Percentiles rank a stretch among this genome's conserved stretches.
Evolutionary conservation across 1,140 invertebrate species (phyloP).

Genomic region (Steinernema khuongi): DNA sequence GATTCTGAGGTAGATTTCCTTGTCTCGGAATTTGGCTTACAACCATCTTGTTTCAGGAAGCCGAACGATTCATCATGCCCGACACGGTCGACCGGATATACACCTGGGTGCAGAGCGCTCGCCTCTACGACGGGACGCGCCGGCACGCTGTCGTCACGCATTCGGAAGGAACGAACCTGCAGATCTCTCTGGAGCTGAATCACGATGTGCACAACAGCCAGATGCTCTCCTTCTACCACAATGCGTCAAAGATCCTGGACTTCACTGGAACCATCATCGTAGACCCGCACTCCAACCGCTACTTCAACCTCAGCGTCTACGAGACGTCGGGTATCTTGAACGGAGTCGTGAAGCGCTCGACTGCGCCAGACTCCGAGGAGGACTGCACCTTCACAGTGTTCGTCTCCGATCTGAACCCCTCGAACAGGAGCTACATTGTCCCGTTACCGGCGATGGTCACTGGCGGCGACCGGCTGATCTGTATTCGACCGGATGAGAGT

Average conservation of each 20-base stretch:
- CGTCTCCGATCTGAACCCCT: slow-evolving; percentile 27
- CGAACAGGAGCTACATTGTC: slow-evolving; percentile 34
- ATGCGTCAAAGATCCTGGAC: slow-evolving; percentile 27
- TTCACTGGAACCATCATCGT: slow-evolving; percentile 37
- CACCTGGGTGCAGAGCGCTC: slow-evolving; percentile 41
- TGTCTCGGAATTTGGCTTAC: neutral
- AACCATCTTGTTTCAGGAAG: slow-evolving; percentile 21
- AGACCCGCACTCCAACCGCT: slow-evolving; percentile 29
- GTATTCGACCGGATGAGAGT: slow-evolving; percentile 34
- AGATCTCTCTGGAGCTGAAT: slow-evolving; percentile 26
- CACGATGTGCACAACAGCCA: neutral
- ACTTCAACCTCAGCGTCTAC: slow-evolving; percentile 35
- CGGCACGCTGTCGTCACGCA: slow-evolving; percentile 36
- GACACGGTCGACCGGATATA: slow-evolving; percentile 22
- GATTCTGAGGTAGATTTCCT: slow-evolving; percentile 15
- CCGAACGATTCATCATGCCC: slow-evolving; percentile 24
- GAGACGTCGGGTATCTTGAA: slow-evolving; percentile 37
- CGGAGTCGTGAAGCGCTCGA: slow-evolving; percentile 34
- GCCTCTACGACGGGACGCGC: slow-evolving; percentile 26
- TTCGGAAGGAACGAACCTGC: slow-evolving; percentile 34
- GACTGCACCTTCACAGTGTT: slow-evolving; percentile 30
- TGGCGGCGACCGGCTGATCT: slow-evolving; percentile 29
- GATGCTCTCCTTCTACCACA: slow-evolving; percentile 30
- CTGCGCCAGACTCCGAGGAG: slow-evolving; percentile 23
- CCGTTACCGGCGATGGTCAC: slow-evolving; percentile 36